These are phyloP conservation scores for Drosophila truncata DNA, from an alignment of 1,140 invertebrate species.

Conservation along the genomic window DNA sequence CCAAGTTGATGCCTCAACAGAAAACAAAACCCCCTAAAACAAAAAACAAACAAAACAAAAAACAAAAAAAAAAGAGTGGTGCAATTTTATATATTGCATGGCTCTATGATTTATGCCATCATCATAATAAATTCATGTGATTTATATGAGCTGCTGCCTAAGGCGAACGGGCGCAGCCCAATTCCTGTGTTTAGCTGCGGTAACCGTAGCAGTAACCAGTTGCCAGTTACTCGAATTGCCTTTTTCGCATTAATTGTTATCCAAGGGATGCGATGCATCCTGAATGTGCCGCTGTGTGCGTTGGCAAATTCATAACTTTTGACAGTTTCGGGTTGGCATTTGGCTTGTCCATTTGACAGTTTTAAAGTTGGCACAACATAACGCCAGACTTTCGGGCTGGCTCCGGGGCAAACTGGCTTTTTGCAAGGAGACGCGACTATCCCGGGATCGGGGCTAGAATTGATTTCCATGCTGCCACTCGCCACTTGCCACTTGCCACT, in stretches of 20 bases:
- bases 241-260: constrained; percentile 55
- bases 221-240: constrained; percentile 41
- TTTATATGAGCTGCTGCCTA: constrained; percentile 69
- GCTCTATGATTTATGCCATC: constrained; percentile 80
- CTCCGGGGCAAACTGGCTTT: not conserved
- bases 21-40: constrained; percentile 17
- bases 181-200: constrained; percentile 44
- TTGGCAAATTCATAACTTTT: constrained; percentile 65
- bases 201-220: constrained; percentile 41
- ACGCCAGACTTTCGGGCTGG: constrained; percentile 25
- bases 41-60: constrained; percentile 18
- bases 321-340: constrained; percentile 63
- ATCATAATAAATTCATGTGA: constrained; percentile 85
- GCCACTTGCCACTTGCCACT: constrained; percentile 8
- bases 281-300: not conserved
- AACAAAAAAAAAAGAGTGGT: constrained; percentile 39
- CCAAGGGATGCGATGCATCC: constrained; percentile 23
- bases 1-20: constrained; percentile 38
- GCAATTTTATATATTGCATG: constrained; percentile 76
- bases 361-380: constrained; percentile 55
- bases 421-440: constrained; percentile 18
- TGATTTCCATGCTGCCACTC: constrained; percentile 41
- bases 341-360: constrained; percentile 64
- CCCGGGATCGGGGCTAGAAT: constrained; percentile 15
- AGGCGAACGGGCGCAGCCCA: constrained; percentile 32